Evolutionary conservation across 2,797 vertebrate genomes (phyloP), one percentile per base, ranked within the genome.

Genomic region (Halcyon leucocephala): DNA sequence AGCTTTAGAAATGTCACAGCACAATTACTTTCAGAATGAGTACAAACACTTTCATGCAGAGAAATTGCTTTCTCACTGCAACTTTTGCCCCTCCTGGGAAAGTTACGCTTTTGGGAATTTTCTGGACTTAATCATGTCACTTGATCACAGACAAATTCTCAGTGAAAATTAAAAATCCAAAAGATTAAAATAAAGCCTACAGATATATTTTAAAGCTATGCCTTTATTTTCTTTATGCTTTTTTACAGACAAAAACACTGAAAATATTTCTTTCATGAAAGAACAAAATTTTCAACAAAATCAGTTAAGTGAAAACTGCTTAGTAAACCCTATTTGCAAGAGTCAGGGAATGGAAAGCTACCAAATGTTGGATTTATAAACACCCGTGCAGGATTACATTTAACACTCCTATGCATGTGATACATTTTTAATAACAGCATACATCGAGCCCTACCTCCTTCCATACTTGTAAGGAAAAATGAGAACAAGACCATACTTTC

Each of bases 1-100:
- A 94, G 95, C 91, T 95, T 95, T 78, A 88, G 89, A 95, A 97
- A 95, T 97, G 93, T 94, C 94, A 95, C 77, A 95, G 95, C 84
- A 61, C 94, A 96, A 97, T 97, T 96, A 77, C 95, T 97, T 93
- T 90, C 83, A 94, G 92, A 94, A 86, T 76, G 77, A 72, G 29
- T 84, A 73, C 90, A 94, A 95, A 95, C 70, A 82, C 62, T 93
- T 93, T 54, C 69, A 72, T 76, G 90, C 66, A 91, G 66, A 86
- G 84, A 90, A 96, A 79, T 24, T 79, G 66, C 79, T 96, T 91
- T 88, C 48, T 91, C 88, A 66, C 82, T 92, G 60, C 80, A 93
- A 84, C 58, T 95, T 93, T 79, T 82, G 58, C 58, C 54, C 51
- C 73, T 95, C 66, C 62, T 82, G 35, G 66, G 55, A 69, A 94